Evolutionary conservation across 2,888 invertebrate genomes (phyloP), one percentile per base, ranked within the genome.

Genomic region (Apocheima hispidaria): DNA sequence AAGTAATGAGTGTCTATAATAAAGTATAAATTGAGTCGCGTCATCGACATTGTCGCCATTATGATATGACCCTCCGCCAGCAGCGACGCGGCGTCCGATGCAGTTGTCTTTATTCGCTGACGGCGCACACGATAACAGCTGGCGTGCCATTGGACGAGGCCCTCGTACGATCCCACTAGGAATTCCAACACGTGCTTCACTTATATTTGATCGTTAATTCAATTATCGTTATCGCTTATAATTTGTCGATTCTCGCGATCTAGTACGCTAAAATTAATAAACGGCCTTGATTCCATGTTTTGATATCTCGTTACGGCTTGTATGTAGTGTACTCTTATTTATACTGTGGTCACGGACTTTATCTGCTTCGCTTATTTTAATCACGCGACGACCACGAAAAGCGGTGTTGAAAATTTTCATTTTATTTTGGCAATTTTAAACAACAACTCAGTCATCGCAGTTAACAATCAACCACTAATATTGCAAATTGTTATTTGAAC

Each of bases 121-220:
- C 46, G 28, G 4, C 52, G 40, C 36, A 44, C 12, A 28, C n/a
- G 69, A 70, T 68, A 68, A 51, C 51, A 50, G 50, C 56, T 53
- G 21, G 14, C 44, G 18, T 58, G 48, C 58, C 38, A 70, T 70
- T 70, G 70, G 70, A 9, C 63, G 61, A 55, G 20, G 14, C 28
- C 20, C 49, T 68, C 70, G 63, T 70, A 70, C 60, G 70, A 70
- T 68, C 63, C 61, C 56, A 59, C 35, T 43, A 30, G 26, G 54
- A 56, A 56, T 41, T 43, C 10, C 6, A 21, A 51, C 68, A 65
- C 64, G 55, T 64, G 69, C 16, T 50, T 58, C 35, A 14, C 33
- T 12, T 44, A 28, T n/a, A 46, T 30, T n/a, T 46, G 21, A 53
- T 59, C 38, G 23, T 41, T 43, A 30, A 51, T 50, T 43, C 18